Conservation (phyloP, 2,797 vertebrate species). For the Arrhamphus sclerolepis region DNA sequence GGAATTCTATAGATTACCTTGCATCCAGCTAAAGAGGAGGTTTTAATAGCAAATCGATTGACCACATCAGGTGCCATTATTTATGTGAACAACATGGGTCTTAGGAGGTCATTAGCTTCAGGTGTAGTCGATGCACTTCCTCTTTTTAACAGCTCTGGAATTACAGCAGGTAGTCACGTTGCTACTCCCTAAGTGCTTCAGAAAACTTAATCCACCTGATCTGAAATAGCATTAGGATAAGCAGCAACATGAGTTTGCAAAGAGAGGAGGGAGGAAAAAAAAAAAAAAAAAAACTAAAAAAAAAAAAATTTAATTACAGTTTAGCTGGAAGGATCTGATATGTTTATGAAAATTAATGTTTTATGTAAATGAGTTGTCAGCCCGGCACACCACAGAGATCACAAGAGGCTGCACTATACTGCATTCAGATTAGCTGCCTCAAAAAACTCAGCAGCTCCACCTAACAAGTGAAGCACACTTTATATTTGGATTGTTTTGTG, state of each 20-base stretch:
- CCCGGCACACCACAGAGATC: constrained; percentile 57
- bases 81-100: constrained; percentile 49
- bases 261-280: constrained; percentile 13
- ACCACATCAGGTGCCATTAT: constrained; percentile 3
- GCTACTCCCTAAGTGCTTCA: constrained; percentile 10
- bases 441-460: constrained; percentile 37
- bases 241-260: constrained; percentile 33
- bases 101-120: constrained; percentile 62
- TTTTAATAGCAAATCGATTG: too few species aligned
- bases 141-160: constrained; percentile 27
- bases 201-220: constrained; percentile 20
- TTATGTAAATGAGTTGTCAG: constrained; percentile 76
- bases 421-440: constrained; percentile 66
- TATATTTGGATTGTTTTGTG: not conserved
- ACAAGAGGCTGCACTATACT: constrained; percentile 48
- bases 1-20: constrained; percentile 3
- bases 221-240: constrained; percentile 12
- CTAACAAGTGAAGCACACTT: not conserved
- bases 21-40: not conserved
- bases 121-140: constrained; percentile 32
- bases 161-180: constrained; percentile 33
- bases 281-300: constrained; percentile 17
- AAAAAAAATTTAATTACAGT: constrained; percentile 60
- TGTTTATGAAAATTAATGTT: constrained; percentile 79
- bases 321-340: constrained; percentile 73